These are phyloP conservation scores for Sacculina carcini DNA, from an alignment of 2,888 invertebrate species.

Conservation along the genomic window DNA sequence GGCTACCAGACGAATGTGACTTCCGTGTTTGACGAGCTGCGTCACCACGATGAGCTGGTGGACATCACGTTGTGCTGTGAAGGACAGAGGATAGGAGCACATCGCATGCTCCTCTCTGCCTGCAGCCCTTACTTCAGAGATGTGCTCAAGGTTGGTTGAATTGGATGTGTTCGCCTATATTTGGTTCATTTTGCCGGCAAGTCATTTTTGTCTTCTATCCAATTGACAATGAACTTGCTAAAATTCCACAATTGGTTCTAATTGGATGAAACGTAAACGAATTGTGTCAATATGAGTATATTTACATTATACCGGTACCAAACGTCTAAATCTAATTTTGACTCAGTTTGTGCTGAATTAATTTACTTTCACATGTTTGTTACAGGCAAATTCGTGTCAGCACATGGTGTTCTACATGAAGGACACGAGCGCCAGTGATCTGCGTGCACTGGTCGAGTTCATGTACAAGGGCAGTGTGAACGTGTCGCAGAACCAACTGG, in stretches of 20 bases:
- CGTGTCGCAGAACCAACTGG: conserved; percentile 14
- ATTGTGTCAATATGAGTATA: no score
- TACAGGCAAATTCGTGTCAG: background rate
- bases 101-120: background rate
- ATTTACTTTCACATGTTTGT: background rate
- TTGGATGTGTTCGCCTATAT: no score
- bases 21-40: background rate
- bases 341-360: no score
- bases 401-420: conserved; percentile 14
- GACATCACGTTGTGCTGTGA: background rate
- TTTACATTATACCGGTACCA: no score
- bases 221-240: no score
- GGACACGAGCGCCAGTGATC: conserved; percentile 13
- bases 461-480: conserved; percentile 15
- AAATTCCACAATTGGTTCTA: no score
- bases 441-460: conserved; percentile 14
- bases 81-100: background rate
- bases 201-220: no score
- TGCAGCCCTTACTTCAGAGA: background rate
- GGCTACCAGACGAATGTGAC: background rate
- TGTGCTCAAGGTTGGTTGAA: background rate
- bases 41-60: background rate
- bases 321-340: no score
- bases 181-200: no score
- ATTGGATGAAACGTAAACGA: no score